These are phyloP conservation scores for Syritta pipiens DNA, from an alignment of 2,888 invertebrate genomes.

Conservation along the genomic window DNA sequence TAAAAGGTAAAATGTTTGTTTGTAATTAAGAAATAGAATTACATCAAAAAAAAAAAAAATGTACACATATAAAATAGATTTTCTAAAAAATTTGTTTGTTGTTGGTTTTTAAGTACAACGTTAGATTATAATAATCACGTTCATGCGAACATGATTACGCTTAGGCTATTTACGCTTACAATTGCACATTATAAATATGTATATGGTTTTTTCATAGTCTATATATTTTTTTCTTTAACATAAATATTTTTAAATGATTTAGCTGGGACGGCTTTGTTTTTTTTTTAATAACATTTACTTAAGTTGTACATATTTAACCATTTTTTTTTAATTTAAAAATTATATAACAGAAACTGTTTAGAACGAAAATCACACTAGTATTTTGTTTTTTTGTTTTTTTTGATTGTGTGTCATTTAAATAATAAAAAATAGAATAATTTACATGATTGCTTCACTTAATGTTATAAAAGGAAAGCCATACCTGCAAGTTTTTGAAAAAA, in stretches of 20 bases:
- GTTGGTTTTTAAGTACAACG: slow-evolving; percentile 16
- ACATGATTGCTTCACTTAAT: slow-evolving; percentile 12
- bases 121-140: slow-evolving; percentile 14
- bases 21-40: not conserved
- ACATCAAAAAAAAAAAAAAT: slow-evolving; percentile 12
- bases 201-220: slow-evolving; percentile 15
- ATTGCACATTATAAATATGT: slow-evolving; percentile 51
- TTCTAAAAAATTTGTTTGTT: slow-evolving; percentile 19
- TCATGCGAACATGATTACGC: slow-evolving; percentile 34
- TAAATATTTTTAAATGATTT: slow-evolving; percentile 52
- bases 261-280: slow-evolving; percentile 61
- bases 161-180: slow-evolving; percentile 39
- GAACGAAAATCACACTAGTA: slow-evolving; percentile 61
- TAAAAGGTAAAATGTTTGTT: too few species aligned
- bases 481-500: slow-evolving; percentile 6
- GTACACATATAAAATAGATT: slow-evolving; percentile 32
- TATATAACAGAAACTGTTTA: too few species aligned
- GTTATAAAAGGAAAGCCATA: too few species aligned
- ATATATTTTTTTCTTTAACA: slow-evolving; percentile 20
- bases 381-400: not conserved
- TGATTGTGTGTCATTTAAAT: not conserved
- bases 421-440: slow-evolving; percentile 10
- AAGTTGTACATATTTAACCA: slow-evolving; percentile 19
- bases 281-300: slow-evolving; percentile 48
- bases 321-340: slow-evolving; percentile 11